Evolutionary conservation across 2,797 vertebrate species (phyloP), one percentile per base, ranked within the genome.

Genomic region (Melanotaenia parkinsoni): DNA sequence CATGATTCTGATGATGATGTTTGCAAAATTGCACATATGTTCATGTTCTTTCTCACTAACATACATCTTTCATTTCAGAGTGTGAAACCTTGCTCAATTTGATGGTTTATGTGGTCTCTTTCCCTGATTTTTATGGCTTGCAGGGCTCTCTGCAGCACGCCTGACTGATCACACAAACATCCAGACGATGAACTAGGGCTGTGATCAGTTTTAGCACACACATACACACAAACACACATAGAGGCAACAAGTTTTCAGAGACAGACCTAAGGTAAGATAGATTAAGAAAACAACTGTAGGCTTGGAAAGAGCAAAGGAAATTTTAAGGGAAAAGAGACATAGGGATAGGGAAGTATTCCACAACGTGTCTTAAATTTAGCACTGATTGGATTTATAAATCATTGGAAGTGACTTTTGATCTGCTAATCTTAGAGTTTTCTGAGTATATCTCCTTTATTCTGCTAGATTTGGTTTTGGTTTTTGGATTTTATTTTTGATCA

Each of bases 1-100:
- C 73, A 88, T 77, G 47, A 74, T 83, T 63, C 68, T 86, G 57
- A 80, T n/a, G n/a, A n/a, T n/a, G n/a, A 58, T 13, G 9, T 38
- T 69, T 59, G 47, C 24, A n/a, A 40, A 54, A 40, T 38, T 30
- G 14, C 9, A 50, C 38, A 67, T 38, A 12, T 35, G 20, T 12
- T 53, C 11, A 10, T 53, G 67, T 37, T 28, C 7, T 4, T 45
- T 32, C 50, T 18, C 14, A 24, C 13, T 9, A 0, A 9, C 11
- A 43, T 33, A 1, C 51, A 63, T 26, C 58, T 18, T 50, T 82
- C 71, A 69, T 33, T 85, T 73, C 63, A 63, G 11, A 64, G 56
- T 56, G 33, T 59, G 53, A 72, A 67, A 57, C 5, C 58, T 50
- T 22, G 37, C 60, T 77, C 43, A 47, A 5, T 58, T 70, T 66